phyloP scores from a whole-genome alignment of 2,888 invertebrate species.

The Nephrotoma guestfalica region DNA sequence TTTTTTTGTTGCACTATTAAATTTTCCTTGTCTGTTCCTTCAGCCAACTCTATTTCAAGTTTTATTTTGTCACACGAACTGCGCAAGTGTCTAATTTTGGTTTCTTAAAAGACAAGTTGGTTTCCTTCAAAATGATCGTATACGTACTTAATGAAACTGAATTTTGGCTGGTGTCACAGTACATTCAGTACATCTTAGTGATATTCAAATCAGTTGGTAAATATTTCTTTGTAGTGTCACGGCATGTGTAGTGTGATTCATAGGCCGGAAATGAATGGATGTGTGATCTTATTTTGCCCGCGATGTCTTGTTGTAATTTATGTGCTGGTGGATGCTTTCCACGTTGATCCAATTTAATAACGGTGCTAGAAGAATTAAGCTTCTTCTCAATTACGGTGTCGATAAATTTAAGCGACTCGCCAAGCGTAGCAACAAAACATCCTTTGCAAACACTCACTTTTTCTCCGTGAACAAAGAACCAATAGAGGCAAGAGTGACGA shows the following conservation, averaged over 20 bases:
- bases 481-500: background rate
- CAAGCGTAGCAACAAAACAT: background rate
- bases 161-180: background rate
- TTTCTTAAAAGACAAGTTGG: background rate
- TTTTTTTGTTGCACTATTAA: background rate
- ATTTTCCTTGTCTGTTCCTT: background rate
- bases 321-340: background rate
- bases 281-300: background rate
- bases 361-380: background rate
- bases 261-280: too few relatives aligned
- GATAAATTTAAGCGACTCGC: background rate
- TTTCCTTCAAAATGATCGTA: background rate
- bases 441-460: background rate
- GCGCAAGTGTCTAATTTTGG: background rate
- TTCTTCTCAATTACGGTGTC: background rate
- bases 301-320: background rate
- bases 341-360: background rate
- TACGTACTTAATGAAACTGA: background rate
- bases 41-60: background rate
- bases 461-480: background rate
- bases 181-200: background rate
- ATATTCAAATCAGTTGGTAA: background rate
- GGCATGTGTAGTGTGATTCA: too few relatives aligned
- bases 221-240: too few relatives aligned
- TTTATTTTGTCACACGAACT: background rate